A percentile compares a stretch with the other conserved stretches of the same genome.
Evolutionary conservation across 2,888 invertebrate genomes (phyloP).

Genomic region (Drosophila algonquin): DNA sequence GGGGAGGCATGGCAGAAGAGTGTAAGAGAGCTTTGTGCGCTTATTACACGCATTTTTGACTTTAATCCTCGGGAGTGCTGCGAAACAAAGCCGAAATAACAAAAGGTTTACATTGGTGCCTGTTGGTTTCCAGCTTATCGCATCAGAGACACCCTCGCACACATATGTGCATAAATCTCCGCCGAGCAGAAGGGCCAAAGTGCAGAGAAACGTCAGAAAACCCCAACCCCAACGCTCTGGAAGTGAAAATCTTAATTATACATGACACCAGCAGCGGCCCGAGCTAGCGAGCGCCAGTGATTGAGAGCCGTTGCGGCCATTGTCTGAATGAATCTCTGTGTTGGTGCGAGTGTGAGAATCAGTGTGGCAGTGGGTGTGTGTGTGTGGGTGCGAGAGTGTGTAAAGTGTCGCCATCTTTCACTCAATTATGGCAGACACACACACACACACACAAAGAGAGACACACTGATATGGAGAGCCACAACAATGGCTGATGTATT

Average conservation of each 20-base stretch:
- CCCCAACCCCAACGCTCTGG: slow-evolving; percentile 49
- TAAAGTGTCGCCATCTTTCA: slow-evolving; percentile 72
- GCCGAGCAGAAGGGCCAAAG: slow-evolving; percentile 23
- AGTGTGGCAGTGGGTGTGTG: slow-evolving; percentile 9
- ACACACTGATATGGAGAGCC: slow-evolving; percentile 17
- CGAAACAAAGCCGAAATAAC: slow-evolving; percentile 76
- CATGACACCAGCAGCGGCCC: slow-evolving; percentile 68
- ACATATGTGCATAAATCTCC: slow-evolving; percentile 62
- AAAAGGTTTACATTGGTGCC: slow-evolving; percentile 75
- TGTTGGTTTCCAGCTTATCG: slow-evolving; percentile 72
- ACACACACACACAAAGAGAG: slow-evolving; percentile 31
- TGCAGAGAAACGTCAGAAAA: slow-evolving; percentile 22
- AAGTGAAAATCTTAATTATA: slow-evolving; percentile 78
- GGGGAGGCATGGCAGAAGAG: slow-evolving; percentile 37
- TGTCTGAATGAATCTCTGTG: slow-evolving; percentile 48
- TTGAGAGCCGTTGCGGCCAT: slow-evolving; percentile 70
- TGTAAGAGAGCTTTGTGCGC: slow-evolving; percentile 68
- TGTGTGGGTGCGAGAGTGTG: slow-evolving; percentile 30
- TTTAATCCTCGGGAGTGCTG: slow-evolving; percentile 74
- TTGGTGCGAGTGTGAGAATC: slow-evolving; percentile 1
- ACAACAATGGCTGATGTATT: slow-evolving; percentile 71
- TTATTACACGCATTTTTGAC: slow-evolving; percentile 80
- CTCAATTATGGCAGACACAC: slow-evolving; percentile 72
- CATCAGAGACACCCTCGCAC: slow-evolving; percentile 40
- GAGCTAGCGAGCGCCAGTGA: slow-evolving; percentile 47